Conservation (phyloP, 2,888 invertebrate genomes). For the Notodonta ziczac region DNA sequence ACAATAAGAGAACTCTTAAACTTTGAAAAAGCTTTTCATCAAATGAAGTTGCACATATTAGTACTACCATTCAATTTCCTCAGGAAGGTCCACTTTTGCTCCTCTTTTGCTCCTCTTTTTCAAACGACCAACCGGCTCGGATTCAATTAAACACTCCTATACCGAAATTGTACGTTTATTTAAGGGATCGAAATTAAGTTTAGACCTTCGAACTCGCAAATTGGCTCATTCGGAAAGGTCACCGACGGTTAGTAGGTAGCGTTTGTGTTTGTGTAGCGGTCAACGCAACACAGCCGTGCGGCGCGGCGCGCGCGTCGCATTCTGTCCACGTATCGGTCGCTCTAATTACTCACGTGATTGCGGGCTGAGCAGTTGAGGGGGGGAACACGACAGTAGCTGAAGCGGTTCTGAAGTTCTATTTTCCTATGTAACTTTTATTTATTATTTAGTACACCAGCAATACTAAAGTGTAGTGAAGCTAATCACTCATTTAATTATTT, state of each 20-base stretch:
- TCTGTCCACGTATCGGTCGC: conserved; percentile 48
- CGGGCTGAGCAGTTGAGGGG: conserved; percentile 16
- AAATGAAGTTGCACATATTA: not conserved
- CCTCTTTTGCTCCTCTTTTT: too few species aligned
- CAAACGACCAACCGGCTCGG: not conserved
- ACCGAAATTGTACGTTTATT: not conserved
- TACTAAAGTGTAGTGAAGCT: too few species aligned
- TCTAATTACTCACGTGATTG: conserved; percentile 58
- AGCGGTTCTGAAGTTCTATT: not conserved
- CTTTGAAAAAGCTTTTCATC: too few species aligned
- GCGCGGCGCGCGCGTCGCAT: conserved; percentile 23
- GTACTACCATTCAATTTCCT: not conserved
- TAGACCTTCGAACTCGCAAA: conserved; percentile 2
- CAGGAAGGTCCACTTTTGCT: not conserved
- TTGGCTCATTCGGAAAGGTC: not conserved
- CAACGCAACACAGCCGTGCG: not conserved
- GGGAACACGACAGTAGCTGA: conserved; percentile 1
- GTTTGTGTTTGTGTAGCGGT: conserved; percentile 2
- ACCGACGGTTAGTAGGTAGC: not conserved
- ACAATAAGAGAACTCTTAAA: not conserved
- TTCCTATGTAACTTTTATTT: not conserved
- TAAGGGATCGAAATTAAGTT: conserved; percentile 5
- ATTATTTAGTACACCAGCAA: too few species aligned
- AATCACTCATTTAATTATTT: too few species aligned
- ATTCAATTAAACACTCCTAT: conserved; percentile 1